Conservation (phyloP, 2,888 invertebrate species). For the Galerucella pusilla region DNA sequence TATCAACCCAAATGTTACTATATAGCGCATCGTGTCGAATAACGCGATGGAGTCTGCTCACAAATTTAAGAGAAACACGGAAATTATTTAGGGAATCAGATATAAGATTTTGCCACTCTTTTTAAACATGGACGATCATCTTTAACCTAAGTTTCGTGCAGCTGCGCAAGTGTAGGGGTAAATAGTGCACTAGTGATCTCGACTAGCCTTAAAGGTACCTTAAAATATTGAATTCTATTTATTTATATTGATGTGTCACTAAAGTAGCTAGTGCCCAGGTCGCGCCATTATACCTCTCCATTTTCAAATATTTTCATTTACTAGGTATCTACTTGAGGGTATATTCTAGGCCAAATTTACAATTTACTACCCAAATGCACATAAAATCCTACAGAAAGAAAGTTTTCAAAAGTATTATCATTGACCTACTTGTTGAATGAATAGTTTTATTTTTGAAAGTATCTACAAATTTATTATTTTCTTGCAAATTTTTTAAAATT, state of each 20-base stretch:
- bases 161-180: conserved; percentile 58
- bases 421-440: too few relatives aligned
- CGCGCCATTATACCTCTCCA: conserved; percentile 58
- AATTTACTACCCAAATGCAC: too few relatives aligned
- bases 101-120: conserved; percentile 42
- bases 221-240: conserved; percentile 62
- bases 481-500: too few relatives aligned
- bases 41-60: neutral
- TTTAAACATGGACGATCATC: conserved; percentile 40
- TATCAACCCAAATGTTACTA: neutral
- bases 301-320: neutral
- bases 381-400: too few relatives aligned
- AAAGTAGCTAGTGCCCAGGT: conserved; percentile 60
- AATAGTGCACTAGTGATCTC: conserved; percentile 65
- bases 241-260: conserved; percentile 59
- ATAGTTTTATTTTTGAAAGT: too few relatives aligned
- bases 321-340: neutral
- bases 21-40: neutral
- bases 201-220: conserved; percentile 66
- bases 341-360: too few relatives aligned
- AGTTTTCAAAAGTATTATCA: too few relatives aligned
- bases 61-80: conserved; percentile 3
- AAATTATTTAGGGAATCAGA: conserved; percentile 29
- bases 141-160: conserved; percentile 55
- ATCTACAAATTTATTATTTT: too few relatives aligned